Percentiles rank a stretch among this genome's conserved stretches.
These are phyloP conservation scores for Ascaphus truei DNA, from an alignment of 2,113 vertebrate genomes.

Conservation along the genomic window DNA sequence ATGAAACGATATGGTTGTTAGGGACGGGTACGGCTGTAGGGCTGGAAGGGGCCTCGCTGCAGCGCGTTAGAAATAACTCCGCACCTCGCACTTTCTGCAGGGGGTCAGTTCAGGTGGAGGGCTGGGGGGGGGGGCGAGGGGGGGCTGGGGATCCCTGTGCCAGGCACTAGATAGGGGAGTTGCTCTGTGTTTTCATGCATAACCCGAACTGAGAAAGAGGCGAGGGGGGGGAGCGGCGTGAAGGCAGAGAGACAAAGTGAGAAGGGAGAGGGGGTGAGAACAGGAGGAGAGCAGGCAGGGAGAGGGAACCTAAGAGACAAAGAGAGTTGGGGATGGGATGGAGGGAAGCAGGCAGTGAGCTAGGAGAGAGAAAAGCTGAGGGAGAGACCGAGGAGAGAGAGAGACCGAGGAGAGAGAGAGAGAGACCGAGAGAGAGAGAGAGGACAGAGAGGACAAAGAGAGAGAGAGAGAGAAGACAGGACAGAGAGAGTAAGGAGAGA, in stretches of 20 bases:
- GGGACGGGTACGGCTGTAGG: too few species aligned
- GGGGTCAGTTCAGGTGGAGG: too few species aligned
- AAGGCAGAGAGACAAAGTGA: not conserved
- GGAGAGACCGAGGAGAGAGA: not conserved
- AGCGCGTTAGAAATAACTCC: too few species aligned
- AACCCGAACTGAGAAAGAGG: constrained; percentile 13
- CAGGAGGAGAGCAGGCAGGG: not conserved
- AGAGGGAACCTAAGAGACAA: not conserved
- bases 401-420: not conserved
- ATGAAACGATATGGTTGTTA: too few species aligned
- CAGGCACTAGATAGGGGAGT: constrained; percentile 18
- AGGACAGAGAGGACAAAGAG: not conserved
- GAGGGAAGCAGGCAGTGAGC: too few species aligned
- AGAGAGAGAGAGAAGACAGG: not conserved
- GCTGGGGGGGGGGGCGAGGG: too few species aligned
- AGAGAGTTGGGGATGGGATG: not conserved
- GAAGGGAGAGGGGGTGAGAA: not conserved
- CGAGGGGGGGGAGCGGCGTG: too few species aligned
- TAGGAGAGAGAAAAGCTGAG: not conserved
- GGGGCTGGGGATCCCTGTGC: constrained; percentile 12
- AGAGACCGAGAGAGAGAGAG: not conserved
- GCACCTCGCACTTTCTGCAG: too few species aligned
- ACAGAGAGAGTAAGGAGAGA: too few species aligned
- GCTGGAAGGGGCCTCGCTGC: too few species aligned
- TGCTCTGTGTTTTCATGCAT: not conserved